These are phyloP conservation scores for Lophochroa leadbeateri DNA, from an alignment of 2,113 vertebrate species.

Conservation along the genomic window DNA sequence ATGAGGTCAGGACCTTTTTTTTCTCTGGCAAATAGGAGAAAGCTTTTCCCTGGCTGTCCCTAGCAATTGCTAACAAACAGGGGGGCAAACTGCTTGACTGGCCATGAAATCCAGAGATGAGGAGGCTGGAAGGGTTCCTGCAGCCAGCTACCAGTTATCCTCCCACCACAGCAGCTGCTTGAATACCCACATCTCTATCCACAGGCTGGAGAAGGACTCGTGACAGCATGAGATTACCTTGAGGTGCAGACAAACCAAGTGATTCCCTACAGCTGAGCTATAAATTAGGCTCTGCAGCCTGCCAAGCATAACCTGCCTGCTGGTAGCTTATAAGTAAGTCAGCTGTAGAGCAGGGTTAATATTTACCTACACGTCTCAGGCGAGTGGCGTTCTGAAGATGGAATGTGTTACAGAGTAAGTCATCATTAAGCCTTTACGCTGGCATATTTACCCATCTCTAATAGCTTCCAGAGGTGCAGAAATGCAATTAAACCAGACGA, in stretches of 20 bases:
- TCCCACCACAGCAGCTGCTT: rapidly evolving
- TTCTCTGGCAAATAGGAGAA: background rate
- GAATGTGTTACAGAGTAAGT: constrained; percentile 3
- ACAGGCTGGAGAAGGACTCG: background rate
- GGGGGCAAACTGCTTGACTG: background rate
- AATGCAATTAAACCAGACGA: constrained; percentile 8
- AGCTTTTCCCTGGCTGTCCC: background rate
- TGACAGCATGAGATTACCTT: background rate
- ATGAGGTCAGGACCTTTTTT: background rate
- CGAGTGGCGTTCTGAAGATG: background rate
- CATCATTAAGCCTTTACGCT: background rate
- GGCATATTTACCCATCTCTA: background rate
- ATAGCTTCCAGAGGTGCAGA: background rate
- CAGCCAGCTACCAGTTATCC: background rate
- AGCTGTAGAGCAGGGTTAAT: background rate
- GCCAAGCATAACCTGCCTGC: background rate
- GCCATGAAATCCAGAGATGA: background rate
- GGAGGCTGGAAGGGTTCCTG: background rate
- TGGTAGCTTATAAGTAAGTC: background rate
- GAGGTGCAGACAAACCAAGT: background rate
- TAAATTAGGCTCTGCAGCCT: background rate
- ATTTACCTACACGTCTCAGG: background rate
- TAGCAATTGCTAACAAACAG: background rate
- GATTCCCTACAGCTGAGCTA: background rate
- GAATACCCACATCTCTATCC: background rate